Conservation (phyloP, 2,797 vertebrate genomes). For the Chloroceryle amazona region DNA sequence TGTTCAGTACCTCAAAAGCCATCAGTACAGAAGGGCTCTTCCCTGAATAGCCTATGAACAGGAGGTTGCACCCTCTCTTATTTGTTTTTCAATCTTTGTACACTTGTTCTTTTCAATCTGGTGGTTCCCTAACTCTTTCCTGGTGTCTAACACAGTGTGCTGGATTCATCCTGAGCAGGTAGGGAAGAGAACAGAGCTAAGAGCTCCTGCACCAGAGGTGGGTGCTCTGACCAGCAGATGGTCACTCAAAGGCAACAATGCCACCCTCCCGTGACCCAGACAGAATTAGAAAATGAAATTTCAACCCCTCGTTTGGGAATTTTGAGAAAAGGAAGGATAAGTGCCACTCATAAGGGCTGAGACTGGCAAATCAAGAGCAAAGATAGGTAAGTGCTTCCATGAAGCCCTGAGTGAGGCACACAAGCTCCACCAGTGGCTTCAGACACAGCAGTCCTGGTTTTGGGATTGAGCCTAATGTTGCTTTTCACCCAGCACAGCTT, state of each 20-base stretch:
- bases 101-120: background rate
- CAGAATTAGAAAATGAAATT: background rate
- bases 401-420: background rate
- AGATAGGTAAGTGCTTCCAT: background rate
- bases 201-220: background rate
- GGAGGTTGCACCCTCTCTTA: background rate
- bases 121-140: background rate
- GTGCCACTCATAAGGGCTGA: background rate
- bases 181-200: background rate
- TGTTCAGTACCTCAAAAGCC: background rate
- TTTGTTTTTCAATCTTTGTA: background rate
- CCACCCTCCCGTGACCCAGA: background rate
- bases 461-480: rapidly evolving
- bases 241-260: background rate
- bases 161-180: background rate
- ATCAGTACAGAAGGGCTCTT: background rate
- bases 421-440: rapidly evolving
- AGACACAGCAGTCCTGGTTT: background rate
- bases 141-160: background rate
- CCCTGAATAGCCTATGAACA: background rate
- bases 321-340: background rate
- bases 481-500: background rate
- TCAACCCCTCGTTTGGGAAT: background rate
- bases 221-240: background rate
- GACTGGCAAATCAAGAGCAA: background rate